Conservation (phyloP, 2,113 vertebrate species). For the Phainopepla nitens region DNA sequence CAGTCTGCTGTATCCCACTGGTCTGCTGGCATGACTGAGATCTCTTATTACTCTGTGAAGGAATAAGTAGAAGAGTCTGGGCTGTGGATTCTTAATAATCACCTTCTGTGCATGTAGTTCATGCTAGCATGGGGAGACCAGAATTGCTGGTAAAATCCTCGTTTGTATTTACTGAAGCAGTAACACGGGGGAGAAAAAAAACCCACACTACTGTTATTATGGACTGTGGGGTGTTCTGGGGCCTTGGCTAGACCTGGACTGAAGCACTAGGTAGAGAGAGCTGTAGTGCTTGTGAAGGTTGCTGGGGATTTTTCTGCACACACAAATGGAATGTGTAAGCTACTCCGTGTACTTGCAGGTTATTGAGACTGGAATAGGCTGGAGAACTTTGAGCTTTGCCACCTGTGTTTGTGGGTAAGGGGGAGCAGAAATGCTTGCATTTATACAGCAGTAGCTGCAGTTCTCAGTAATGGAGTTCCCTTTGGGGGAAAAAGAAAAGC, state of each 20-base stretch:
- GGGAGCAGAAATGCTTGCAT: background rate
- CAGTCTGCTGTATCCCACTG: background rate
- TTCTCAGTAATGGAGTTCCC: background rate
- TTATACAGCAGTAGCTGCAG: background rate
- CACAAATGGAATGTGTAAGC: background rate
- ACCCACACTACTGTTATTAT: background rate
- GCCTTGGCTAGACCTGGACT: background rate
- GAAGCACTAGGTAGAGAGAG: background rate
- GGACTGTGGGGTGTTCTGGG: background rate
- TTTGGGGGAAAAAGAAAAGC: background rate
- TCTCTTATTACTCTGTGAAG: background rate
- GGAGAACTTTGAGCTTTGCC: background rate
- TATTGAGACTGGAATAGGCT: background rate
- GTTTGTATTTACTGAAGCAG: background rate
- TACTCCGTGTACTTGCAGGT: background rate
- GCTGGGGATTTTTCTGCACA: background rate
- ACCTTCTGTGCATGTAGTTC: background rate
- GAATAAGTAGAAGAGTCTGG: background rate
- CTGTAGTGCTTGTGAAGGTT: background rate
- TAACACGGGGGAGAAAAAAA: background rate
- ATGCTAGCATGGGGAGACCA: background rate
- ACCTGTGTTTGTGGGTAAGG: background rate
- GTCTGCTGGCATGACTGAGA: background rate
- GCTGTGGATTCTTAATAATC: background rate
- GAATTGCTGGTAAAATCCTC: background rate